Conservation (phyloP, 2,888 invertebrate species). For the Xylophagus ater region DNA sequence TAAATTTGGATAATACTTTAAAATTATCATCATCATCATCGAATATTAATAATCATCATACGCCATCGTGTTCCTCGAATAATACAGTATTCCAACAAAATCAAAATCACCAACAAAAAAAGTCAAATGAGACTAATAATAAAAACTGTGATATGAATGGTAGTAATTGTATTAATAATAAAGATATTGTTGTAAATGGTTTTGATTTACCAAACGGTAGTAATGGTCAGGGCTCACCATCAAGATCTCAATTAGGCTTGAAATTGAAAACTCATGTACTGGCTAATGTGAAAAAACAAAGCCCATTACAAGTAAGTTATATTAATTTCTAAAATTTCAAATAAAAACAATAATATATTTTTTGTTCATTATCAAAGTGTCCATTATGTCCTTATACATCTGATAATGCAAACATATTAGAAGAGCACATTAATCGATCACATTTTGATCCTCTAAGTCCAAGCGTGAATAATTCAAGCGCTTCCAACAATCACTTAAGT, state of each 20-base stretch:
- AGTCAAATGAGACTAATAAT: conserved; percentile 25
- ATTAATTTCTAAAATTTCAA: background rate
- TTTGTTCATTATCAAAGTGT: conserved; percentile 43
- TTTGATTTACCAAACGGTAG: conserved; percentile 23
- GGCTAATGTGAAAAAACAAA: conserved; percentile 18
- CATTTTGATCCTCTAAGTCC: conserved; percentile 49
- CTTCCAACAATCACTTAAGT: conserved; percentile 32
- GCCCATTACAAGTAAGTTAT: conserved; percentile 17
- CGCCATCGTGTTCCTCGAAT: conserved; percentile 15
- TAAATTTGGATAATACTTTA: conserved; percentile 1
- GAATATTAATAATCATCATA: conserved; percentile 8
- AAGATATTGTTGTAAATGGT: conserved; percentile 17
- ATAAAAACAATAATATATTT: background rate
- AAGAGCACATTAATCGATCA: conserved; percentile 74
- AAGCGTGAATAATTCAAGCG: conserved; percentile 34
- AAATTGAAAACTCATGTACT: conserved; percentile 53
- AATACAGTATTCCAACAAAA: background rate
- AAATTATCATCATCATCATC: conserved; percentile 4
- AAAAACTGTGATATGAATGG: conserved; percentile 23
- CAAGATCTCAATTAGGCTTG: conserved; percentile 57
- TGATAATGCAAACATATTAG: conserved; percentile 58
- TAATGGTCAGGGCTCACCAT: conserved; percentile 57
- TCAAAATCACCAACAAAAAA: conserved; percentile 8
- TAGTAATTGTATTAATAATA: conserved; percentile 17
- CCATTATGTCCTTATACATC: conserved; percentile 68